phyloP scores from a whole-genome alignment of 2,888 invertebrate genomes.

The Platycheirus rosarum region DNA sequence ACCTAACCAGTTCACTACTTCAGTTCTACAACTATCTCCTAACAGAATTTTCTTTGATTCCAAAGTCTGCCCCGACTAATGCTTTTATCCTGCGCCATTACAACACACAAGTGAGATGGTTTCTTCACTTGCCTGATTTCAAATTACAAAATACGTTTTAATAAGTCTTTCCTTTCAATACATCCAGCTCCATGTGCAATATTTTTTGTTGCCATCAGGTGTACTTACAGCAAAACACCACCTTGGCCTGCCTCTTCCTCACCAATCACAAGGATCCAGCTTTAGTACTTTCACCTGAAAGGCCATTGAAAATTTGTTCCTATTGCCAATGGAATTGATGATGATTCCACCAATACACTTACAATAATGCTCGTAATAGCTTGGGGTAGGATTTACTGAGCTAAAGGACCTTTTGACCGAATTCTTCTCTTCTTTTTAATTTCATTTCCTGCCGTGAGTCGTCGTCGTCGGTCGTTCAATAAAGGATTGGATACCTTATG shows the following conservation, averaged over 20 bases:
- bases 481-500: conserved; percentile 5
- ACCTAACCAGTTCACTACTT: neutral
- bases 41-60: neutral
- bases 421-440: conserved; percentile 21
- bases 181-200: conserved; percentile 14
- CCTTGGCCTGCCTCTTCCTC: too few relatives aligned
- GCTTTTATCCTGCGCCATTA: conserved; percentile 23
- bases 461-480: too few relatives aligned
- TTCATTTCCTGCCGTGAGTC: conserved; percentile 7
- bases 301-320: neutral
- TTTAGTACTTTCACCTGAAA: conserved; percentile 2
- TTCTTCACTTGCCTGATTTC: conserved; percentile 45
- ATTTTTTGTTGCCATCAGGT: neutral
- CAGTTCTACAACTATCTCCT: neutral
- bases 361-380: neutral
- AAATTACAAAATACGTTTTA: conserved; percentile 23
- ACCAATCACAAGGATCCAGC: neutral
- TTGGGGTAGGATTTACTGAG: neutral
- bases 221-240: conserved; percentile 11
- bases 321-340: neutral
- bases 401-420: conserved; percentile 23
- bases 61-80: neutral
- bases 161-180: conserved; percentile 17
- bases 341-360: conserved; percentile 10
- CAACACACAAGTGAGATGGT: conserved; percentile 50